Conservation (phyloP, 2,888 invertebrate genomes). For the Scelioninae gen. 1 region DNA sequence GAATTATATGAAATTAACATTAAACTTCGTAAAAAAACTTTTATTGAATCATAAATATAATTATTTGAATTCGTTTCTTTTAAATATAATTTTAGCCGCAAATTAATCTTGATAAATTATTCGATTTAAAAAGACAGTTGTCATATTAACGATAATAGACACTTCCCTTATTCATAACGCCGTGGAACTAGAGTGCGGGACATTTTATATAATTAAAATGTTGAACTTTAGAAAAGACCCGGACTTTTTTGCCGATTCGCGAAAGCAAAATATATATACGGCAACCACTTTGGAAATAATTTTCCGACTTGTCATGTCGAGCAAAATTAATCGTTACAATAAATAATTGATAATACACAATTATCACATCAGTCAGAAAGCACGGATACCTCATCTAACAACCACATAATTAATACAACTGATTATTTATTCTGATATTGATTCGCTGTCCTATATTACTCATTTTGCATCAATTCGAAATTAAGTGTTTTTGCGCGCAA, state of each 20-base stretch:
- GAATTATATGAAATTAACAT: slow-evolving; percentile 11
- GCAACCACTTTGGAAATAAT: slow-evolving; percentile 1
- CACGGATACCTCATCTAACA: slow-evolving; percentile 30
- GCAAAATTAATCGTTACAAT: slow-evolving; percentile 43
- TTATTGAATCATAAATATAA: slow-evolving; percentile 15
- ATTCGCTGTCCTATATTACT: slow-evolving; percentile 34
- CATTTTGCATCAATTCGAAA: slow-evolving; percentile 52
- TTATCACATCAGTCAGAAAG: slow-evolving; percentile 41
- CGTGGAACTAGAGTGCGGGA: background rate
- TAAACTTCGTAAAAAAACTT: background rate
- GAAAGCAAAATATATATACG: background rate
- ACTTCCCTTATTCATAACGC: slow-evolving; percentile 12
- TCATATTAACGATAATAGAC: slow-evolving; percentile 28
- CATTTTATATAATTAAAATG: slow-evolving; percentile 19
- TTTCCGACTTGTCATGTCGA: slow-evolving; percentile 13
- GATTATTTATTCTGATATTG: slow-evolving; percentile 45
- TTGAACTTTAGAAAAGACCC: slow-evolving; percentile 17
- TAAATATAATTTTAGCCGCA: slow-evolving; percentile 18
- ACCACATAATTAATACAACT: slow-evolving; percentile 44
- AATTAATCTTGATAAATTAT: slow-evolving; percentile 36
- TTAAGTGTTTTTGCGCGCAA: slow-evolving; percentile 33
- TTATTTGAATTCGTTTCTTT: slow-evolving; percentile 4
- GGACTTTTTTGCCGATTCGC: background rate
- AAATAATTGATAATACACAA: slow-evolving; percentile 43
- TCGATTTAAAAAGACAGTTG: slow-evolving; percentile 33